Evolutionary conservation across 2,888 invertebrate species (phyloP), one percentile per base, ranked within the genome.

Genomic region (Drosophila aldrichi): DNA sequence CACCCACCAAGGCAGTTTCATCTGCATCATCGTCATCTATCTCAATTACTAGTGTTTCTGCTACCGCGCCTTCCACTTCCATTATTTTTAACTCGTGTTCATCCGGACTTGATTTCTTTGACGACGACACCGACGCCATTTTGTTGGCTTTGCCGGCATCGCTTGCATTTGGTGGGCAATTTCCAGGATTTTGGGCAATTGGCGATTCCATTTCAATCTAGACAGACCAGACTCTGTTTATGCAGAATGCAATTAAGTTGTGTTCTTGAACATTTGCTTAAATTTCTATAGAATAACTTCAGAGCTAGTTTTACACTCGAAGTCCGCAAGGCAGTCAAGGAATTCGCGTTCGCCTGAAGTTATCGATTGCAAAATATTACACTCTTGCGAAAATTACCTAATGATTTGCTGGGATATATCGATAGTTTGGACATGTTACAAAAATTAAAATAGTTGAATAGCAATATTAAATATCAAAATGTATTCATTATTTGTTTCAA

Each of bases 51-150:
- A 10, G 43, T 1, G 40, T 2, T 10, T n/a, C 0, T 29, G 20
- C 66, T 9, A 48, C 18, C 2, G 67, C 71, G 0, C 88, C 85
- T 22, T 89, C 89, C 2, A 84, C 82, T 4, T 87, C 82, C 76
- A 74, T 67, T 18, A 88, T 89, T 73, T 79, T 76, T 1, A 89
- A 36, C 40, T 89, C 88, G 48, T 88, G 65, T 1, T 61, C 51
- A 3, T 34, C 34, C 0, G 51, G 1, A 4, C 55, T 52, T 48
- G 22, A 12, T 25, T 55, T 44, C 20, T 46, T 48, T 18, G 36
- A 16, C 5, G 46, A 40, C 48, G 44, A 41, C 55, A 40, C 36
- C 10, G 82, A 77, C 88, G 89, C 89, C 84, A 84, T 84, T 84
- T 84, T 89, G 88, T 78, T 58, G 12, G 16, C n/a, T 20, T 36